Base-by-base conservation (phyloP, 2,888 invertebrate genomes). In the Punctoribates punctum region DNA sequence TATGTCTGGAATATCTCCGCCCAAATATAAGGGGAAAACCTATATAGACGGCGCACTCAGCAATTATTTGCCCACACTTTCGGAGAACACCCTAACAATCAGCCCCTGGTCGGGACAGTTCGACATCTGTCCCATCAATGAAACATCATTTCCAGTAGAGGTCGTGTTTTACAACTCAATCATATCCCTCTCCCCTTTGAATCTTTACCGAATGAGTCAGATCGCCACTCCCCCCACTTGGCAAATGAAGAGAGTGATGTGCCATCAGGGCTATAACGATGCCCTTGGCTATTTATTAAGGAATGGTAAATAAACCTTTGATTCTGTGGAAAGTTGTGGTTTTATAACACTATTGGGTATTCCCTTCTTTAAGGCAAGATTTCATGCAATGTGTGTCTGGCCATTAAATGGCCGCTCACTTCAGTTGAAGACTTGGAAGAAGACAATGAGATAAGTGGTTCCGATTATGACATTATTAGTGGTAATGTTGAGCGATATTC, bases 161-260 rank as follows among this genome's bases (percentile, higher is more conserved):
- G 73, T 81, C 0, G 78, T 80, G 42, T 34, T 80, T 25, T 76
- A 74, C 82, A 81, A 81, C 73, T 81, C 80, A n/a, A 78, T 78
- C 62, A 80, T 80, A 54, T 79, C 80, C 17, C 77, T 81, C 25
- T 77, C 78, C 0, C 90, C 91, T 79, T 91, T 94, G 84, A 99
- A 99, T 84, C 90, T 98, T 81, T 94, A 94, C 85, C 88, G 98
- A 79, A 91, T 98, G 84, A 90, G 91, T 2, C 89, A 94, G 78
- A 96, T 96, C 80, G 87, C 99, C 29, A 96, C 96, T 84, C 98
- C 98, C 13, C 96, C 98, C 0, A 92, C 92, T 82, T 92, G 96
- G 0, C 96, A 98, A 85, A 90, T 94, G 20, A 83, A 87, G 73
- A 84, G 85, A 78, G 83, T 93, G 83, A 95, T 98, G 90, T 98